phyloP scores from a whole-genome alignment of 2,888 invertebrate species.

The Trichacis sp. region DNA sequence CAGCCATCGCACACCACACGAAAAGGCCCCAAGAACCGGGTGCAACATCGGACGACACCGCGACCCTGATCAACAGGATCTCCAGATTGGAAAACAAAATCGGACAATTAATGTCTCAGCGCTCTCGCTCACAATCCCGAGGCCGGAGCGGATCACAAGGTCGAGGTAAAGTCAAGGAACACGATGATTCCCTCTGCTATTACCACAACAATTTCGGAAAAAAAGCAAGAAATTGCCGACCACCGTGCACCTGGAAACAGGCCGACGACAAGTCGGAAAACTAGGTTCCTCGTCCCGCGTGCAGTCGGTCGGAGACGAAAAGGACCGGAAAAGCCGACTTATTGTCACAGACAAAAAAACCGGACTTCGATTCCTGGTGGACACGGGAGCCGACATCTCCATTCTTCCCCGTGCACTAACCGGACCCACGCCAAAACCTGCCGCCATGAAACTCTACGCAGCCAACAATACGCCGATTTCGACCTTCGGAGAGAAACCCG shows the following conservation, averaged over 20 bases:
- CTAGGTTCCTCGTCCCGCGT: background rate
- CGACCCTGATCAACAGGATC: background rate
- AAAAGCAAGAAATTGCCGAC: background rate
- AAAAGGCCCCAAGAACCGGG: slow-evolving; percentile 1
- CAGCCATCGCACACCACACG: background rate
- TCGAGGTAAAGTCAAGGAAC: background rate
- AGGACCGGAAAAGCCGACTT: background rate
- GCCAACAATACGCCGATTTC: slow-evolving; percentile 55
- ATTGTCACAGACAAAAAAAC: slow-evolving; percentile 11
- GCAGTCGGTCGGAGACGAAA: background rate
- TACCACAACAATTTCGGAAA: slow-evolving; percentile 2
- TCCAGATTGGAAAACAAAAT: background rate
- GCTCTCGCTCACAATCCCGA: no score
- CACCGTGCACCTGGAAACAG: background rate
- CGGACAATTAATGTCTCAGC: background rate
- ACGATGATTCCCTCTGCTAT: background rate
- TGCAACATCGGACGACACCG: slow-evolving; percentile 10
- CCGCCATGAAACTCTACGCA: slow-evolving; percentile 47
- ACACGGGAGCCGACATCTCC: no score
- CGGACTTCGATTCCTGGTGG: slow-evolving; percentile 23
- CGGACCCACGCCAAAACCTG: background rate
- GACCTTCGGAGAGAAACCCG: slow-evolving; percentile 50
- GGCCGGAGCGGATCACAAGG: no score
- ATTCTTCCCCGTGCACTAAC: background rate
- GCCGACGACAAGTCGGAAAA: no score